Percentiles rank a stretch among this genome's conserved stretches.
Evolutionary conservation across 2,797 vertebrate species (phyloP).

Genomic region (Acanthopagrus latus): DNA sequence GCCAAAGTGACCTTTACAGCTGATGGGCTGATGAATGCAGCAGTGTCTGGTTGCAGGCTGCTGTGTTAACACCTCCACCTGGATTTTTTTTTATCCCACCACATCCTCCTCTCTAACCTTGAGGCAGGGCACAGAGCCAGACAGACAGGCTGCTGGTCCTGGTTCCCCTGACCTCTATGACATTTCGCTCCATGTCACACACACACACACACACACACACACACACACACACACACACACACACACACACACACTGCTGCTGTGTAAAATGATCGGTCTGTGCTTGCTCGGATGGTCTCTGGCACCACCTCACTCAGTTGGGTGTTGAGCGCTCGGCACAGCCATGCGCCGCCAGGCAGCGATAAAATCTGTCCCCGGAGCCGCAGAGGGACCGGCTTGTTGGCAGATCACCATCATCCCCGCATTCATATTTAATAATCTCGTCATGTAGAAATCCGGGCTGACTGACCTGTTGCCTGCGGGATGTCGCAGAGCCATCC

Average conservation of each 20-base stretch:
- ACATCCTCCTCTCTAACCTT: conserved; percentile 59
- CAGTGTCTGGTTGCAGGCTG: conserved; percentile 33
- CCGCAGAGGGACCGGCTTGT: conserved; percentile 60
- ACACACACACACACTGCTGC: conserved; percentile 34
- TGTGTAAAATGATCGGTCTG: conserved; percentile 37
- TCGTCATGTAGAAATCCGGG: conserved; percentile 52
- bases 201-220: conserved; percentile 18
- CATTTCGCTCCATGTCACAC: conserved; percentile 63
- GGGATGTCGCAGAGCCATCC: conserved; percentile 79
- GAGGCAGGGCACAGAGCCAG: conserved; percentile 59
- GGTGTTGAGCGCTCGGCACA: conserved; percentile 45
- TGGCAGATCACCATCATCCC: conserved; percentile 71
- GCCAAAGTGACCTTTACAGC: conserved; percentile 71
- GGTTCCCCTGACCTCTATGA: conserved; percentile 60
- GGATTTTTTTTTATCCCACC: conserved; percentile 29
- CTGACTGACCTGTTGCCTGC: conserved; percentile 89
- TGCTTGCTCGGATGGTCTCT: conserved; percentile 52
- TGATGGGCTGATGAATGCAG: conserved; percentile 47
- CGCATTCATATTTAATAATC: conserved; percentile 74
- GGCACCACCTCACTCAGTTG: conserved; percentile 60
- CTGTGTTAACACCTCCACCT: conserved; percentile 46
- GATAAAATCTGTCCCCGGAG: conserved; percentile 56
- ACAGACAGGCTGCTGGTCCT: conserved; percentile 34
- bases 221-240: conserved; percentile 4
- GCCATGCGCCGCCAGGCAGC: conserved; percentile 54